Evolutionary conservation across 2,113 vertebrate genomes (phyloP).

Genomic region (Castor canadensis): DNA sequence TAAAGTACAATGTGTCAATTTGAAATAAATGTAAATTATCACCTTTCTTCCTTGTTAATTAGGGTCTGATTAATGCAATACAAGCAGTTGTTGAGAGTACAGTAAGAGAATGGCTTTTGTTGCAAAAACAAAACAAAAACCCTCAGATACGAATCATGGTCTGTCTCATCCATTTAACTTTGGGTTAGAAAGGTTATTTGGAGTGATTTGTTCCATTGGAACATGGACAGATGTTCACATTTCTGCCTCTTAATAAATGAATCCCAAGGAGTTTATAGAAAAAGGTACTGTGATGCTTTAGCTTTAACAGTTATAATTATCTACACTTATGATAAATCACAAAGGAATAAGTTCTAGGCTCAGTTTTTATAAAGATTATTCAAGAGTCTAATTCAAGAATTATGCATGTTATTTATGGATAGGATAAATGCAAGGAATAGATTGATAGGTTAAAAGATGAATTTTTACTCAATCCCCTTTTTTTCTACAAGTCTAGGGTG

Average conservation of each 20-base stretch:
- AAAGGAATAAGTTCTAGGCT: not conserved
- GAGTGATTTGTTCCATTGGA: conserved; percentile 58
- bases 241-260: conserved; percentile 58
- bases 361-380: not conserved
- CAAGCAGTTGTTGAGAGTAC: conserved; percentile 60
- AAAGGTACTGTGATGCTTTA: not conserved
- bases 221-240: conserved; percentile 66
- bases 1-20: conserved; percentile 83
- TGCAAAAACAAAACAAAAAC: conserved; percentile 75
- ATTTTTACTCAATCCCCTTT: not conserved
- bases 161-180: conserved; percentile 65
- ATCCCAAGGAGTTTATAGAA: not conserved
- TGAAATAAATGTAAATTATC: conserved; percentile 87
- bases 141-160: conserved; percentile 57
- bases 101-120: conserved; percentile 72
- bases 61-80: conserved; percentile 82
- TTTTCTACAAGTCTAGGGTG: not conserved
- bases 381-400: not conserved
- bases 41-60: conserved; percentile 82
- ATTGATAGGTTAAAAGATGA: not conserved
- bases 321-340: not conserved
- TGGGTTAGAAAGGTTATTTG: conserved; percentile 72
- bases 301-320: not conserved
- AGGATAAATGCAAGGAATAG: not conserved
- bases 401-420: not conserved